These are phyloP conservation scores for Drosophila macrospina DNA, from an alignment of 2,888 invertebrate species.

Conservation along the genomic window DNA sequence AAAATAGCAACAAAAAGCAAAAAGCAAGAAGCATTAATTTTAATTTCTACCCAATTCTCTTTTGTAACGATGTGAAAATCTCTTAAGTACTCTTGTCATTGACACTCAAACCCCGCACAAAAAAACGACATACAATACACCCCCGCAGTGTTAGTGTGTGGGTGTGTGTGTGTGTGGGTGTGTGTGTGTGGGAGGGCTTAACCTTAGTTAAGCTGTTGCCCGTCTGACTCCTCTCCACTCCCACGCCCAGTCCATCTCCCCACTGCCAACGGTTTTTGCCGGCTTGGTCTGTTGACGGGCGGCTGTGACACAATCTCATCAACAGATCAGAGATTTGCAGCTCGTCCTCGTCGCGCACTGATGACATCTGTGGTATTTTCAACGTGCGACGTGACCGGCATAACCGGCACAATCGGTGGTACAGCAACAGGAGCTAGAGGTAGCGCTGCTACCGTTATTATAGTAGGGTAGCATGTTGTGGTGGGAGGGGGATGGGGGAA, in stretches of 20 bases:
- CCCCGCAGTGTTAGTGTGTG: conserved; percentile 17
- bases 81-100: conserved; percentile 84
- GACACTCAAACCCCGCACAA: conserved; percentile 73
- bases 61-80: conserved; percentile 84
- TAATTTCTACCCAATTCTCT: conserved; percentile 81
- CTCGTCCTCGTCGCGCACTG: conserved; percentile 77
- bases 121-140: conserved; percentile 34
- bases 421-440: conserved; percentile 1
- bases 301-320: conserved; percentile 81
- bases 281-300: conserved; percentile 59
- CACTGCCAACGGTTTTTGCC: conserved; percentile 7
- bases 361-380: conserved; percentile 82
- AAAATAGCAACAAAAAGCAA: conserved; percentile 51
- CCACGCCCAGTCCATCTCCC: too few species aligned
- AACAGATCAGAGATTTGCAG: conserved; percentile 81
- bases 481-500: not conserved
- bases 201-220: conserved; percentile 79
- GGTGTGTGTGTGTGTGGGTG: conserved; percentile 20
- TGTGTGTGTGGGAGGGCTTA: conserved; percentile 66
- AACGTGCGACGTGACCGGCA: conserved; percentile 82
- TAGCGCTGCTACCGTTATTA: not conserved
- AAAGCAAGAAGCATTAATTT: conserved; percentile 83
- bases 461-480: not conserved
- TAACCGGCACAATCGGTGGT: conserved; percentile 50
- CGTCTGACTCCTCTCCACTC: conserved; percentile 12